Conservation (phyloP, 1,140 invertebrate genomes). For the Bombus affinis region DNA sequence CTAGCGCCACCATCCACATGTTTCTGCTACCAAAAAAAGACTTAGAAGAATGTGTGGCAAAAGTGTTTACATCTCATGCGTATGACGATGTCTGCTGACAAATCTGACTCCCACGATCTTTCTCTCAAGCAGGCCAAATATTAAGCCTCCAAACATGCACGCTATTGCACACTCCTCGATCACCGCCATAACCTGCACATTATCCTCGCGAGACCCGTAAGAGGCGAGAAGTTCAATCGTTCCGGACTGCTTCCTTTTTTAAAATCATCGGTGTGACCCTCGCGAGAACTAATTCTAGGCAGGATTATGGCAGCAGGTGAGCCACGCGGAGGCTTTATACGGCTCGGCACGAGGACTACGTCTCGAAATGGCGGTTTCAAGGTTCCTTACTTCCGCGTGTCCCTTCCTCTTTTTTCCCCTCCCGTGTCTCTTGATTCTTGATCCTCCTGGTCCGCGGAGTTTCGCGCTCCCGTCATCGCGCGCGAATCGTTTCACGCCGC, state of each 20-base stretch:
- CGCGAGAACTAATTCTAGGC: constrained; percentile 50
- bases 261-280: constrained; percentile 20
- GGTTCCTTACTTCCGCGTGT: constrained; percentile 76
- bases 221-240: not conserved
- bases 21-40: too few species aligned
- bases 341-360: constrained; percentile 72
- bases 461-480: constrained; percentile 47
- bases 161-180: too few species aligned
- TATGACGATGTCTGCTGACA: too few species aligned
- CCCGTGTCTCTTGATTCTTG: constrained; percentile 62
- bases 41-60: too few species aligned
- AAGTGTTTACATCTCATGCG: too few species aligned
- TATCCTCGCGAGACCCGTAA: not conserved
- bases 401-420: constrained; percentile 52
- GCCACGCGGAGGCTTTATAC: constrained; percentile 70
- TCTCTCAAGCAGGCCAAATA: too few species aligned
- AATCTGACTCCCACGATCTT: not conserved
- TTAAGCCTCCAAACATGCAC: too few species aligned
- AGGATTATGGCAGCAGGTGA: constrained; percentile 30
- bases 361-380: constrained; percentile 75
- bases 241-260: not conserved
- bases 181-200: not conserved
- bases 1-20: not conserved
- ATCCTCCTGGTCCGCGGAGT: constrained; percentile 57
- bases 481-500: constrained; percentile 47